Evolutionary conservation across 2,888 invertebrate genomes (phyloP), one percentile per base, ranked within the genome.

Genomic region (Pristionchus arcanus): DNA sequence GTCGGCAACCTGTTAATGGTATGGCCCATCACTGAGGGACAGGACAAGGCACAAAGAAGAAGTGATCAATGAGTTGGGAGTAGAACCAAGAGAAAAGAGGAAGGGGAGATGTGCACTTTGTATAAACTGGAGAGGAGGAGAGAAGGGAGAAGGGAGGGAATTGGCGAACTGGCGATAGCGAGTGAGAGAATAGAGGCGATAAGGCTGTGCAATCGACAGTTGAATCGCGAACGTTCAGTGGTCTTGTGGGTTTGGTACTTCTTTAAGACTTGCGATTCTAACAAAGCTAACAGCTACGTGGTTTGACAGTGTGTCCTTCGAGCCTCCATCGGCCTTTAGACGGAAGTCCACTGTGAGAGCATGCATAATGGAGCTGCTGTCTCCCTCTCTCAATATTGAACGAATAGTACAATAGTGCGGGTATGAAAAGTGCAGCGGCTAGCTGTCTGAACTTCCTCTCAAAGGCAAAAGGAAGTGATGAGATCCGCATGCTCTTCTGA

Each of bases 391-490:
- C 74, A 25, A 63, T 63, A 63, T 63, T 74, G 37, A 74, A 74
- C 74, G 74, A 74, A 74, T 74, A 74, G 74, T 74, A 74, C 74
- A 74, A 74, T 74, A 71, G 68, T 37, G 34, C 15, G 74, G 74
- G 42, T 74, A 74, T 74, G 15, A 37, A 74, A 74, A 74, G 74
- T 37, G 37, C 74, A 74, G 9, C 19, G 15, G 59, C 59, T 59
- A 31, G 16, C 28, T 28, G 68, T n/a, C n/a, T 63, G 3, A 1
- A 19, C 68, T 68, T 68, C 31, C 68, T 16, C 15, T 68, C 31
- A 68, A 68, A 31, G 5, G 31, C 68, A 31, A 68, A 9, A 31
- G 68, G 68, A 31, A 68, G 68, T 68, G 31, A 68, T 31, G 68
- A 28, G 31, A 68, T 28, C 68, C 31, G 13, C 1, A 9, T 68